Conservation (phyloP, 2,113 vertebrate genomes). For the Toxotes jaculatrix region DNA sequence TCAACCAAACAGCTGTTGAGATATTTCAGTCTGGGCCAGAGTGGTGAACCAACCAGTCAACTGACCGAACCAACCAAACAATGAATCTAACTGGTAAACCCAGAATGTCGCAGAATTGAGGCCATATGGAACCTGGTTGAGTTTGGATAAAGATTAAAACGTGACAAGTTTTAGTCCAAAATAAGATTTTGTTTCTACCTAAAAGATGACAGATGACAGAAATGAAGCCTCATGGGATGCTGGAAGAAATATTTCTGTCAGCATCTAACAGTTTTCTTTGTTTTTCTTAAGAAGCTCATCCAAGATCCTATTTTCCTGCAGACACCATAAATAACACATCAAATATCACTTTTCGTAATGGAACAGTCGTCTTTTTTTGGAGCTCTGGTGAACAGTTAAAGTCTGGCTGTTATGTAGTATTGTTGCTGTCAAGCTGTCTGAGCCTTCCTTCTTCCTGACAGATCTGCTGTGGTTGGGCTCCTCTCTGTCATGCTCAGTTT, state of each 20-base stretch:
- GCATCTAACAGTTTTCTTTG: neutral
- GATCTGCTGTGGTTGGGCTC: neutral
- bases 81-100: too few species aligned
- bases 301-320: neutral
- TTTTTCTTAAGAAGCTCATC: neutral
- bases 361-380: constrained; percentile 2
- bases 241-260: neutral
- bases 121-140: too few species aligned
- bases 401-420: neutral
- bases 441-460: constrained; percentile 18
- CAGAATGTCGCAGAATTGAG: too few species aligned
- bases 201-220: too few species aligned
- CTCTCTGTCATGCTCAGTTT: constrained; percentile 16
- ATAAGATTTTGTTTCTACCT: too few species aligned
- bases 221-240: neutral
- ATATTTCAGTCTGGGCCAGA: too few species aligned
- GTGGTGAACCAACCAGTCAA: too few species aligned
- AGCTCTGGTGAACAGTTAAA: neutral
- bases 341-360: neutral
- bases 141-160: too few species aligned
- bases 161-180: too few species aligned
- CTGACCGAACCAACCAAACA: too few species aligned
- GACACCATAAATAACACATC: constrained; percentile 13
- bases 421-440: constrained; percentile 25
- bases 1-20: too few species aligned